Percentiles rank a stretch among this genome's conserved stretches.
Conservation (phyloP, 2,888 invertebrate genomes). For the Augiades crinisus region DNA sequence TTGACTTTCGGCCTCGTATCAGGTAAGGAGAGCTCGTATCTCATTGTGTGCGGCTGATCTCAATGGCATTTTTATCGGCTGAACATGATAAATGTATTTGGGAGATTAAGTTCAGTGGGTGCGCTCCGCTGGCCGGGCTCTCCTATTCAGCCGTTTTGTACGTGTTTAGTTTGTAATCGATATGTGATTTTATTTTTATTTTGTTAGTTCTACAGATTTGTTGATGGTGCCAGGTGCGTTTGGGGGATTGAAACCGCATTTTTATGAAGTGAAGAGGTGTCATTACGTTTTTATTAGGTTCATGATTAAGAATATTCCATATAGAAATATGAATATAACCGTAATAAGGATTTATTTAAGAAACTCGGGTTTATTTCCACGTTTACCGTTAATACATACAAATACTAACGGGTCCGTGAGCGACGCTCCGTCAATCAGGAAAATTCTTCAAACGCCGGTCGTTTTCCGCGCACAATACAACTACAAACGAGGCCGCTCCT, state of each 20-base stretch:
- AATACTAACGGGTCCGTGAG: neutral
- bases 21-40: slow-evolving; percentile 66
- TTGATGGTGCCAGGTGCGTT: slow-evolving; percentile 7
- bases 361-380: too few relatives aligned
- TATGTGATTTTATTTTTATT: slow-evolving; percentile 17
- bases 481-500: slow-evolving; percentile 44
- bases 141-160: slow-evolving; percentile 48
- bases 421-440: slow-evolving; percentile 10
- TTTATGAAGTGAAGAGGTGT: neutral
- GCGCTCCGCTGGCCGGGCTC: slow-evolving; percentile 46
- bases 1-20: slow-evolving; percentile 76
- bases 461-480: slow-evolving; percentile 38
- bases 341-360: too few relatives aligned
- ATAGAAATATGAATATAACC: too few relatives aligned
- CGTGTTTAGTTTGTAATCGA: slow-evolving; percentile 33
- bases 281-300: too few relatives aligned
- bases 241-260: neutral
- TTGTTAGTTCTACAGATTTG: slow-evolving; percentile 12
- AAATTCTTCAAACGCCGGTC: slow-evolving; percentile 11
- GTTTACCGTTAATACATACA: too few relatives aligned
- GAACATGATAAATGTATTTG: slow-evolving; percentile 79
- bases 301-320: too few relatives aligned
- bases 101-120: slow-evolving; percentile 66
- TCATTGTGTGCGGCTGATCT: slow-evolving; percentile 73
- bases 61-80: slow-evolving; percentile 77